phyloP scores from a whole-genome alignment of 1,140 invertebrate genomes.

The Varroa destructor region DNA sequence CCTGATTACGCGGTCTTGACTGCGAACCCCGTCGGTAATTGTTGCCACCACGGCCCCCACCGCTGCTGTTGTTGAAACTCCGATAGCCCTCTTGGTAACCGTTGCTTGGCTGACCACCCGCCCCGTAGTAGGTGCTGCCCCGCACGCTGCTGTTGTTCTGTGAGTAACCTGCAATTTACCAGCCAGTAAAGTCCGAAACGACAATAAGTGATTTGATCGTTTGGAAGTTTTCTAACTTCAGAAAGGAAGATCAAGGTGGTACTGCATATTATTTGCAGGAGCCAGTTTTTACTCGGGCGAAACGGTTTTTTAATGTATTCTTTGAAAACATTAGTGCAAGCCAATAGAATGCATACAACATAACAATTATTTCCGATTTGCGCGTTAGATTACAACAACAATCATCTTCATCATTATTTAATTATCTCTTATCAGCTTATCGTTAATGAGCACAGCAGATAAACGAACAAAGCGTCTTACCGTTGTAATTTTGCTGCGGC shows the following conservation, averaged over 20 bases:
- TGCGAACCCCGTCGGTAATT: not conserved
- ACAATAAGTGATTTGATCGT: too few species aligned
- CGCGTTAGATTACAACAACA: too few species aligned
- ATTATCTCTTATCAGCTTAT: too few species aligned
- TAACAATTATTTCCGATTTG: too few species aligned
- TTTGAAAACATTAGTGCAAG: too few species aligned
- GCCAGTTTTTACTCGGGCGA: too few species aligned
- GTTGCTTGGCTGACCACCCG: slow-evolving; percentile 1
- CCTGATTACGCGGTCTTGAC: not conserved
- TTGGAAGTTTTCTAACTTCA: too few species aligned
- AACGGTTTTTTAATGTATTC: too few species aligned
- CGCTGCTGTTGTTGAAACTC: not conserved
- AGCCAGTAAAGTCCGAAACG: not conserved
- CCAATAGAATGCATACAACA: too few species aligned
- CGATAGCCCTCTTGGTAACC: slow-evolving; percentile 17
- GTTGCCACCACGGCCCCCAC: not conserved
- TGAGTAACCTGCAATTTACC: not conserved
- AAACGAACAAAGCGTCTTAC: not conserved
- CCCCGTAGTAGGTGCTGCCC: not conserved
- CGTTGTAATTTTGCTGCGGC: slow-evolving; percentile 15
- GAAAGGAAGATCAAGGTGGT: too few species aligned
- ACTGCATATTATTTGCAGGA: too few species aligned
- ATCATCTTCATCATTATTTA: too few species aligned
- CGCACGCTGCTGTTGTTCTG: not conserved
- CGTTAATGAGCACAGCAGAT: not conserved